Base-by-base conservation (phyloP, 2,888 invertebrate species). In the Napeogenes inachia region DNA sequence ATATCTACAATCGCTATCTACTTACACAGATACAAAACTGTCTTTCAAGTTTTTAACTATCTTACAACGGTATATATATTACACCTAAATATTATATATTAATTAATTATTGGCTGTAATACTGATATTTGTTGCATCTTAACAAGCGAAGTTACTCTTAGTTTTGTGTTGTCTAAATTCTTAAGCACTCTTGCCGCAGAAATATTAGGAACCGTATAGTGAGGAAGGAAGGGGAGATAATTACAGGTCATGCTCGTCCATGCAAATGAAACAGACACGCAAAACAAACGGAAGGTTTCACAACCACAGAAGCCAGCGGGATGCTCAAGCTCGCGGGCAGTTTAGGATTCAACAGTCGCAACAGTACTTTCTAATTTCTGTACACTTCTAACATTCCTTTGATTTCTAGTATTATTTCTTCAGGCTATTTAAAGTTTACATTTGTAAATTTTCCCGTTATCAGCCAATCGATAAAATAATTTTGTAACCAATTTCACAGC, bases 261-360 rank as follows among this genome's bases (percentile, higher is more conserved):
- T 90, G 90, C 90, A 89, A 90, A 90, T 89, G 81, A 90, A 87
- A 86, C 75, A 83, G 78, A 87, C 84, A 85, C 85, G 87, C 89
- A 89, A 89, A 21, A 89, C 85, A 84, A 89, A 86, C 82, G 77
- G 74, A 82, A 78, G 85, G 75, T 74, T 85, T 88, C 83, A 87
- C 83, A 88, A 88, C 82, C 76, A 87, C 85, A 81, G 80, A 88
- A 89, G 89, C 88, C 78, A 75, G 81, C 82, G 77, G 75, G 83
- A 82, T 82, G 85, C 87, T 82, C 77, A 85, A 87, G 84, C 85
- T 80, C 77, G 50, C 50, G 50, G 79, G 65, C 69, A 73, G 69
- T 76, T 75, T 75, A 75, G 75, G 73, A 71, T 80, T 81, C 84
- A 84, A 72, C 80, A 79, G 82, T 85, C 81, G 85, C 81, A 82